Conservation (phyloP, 2,888 invertebrate genomes). For the Temnothorax ravouxi region DNA sequence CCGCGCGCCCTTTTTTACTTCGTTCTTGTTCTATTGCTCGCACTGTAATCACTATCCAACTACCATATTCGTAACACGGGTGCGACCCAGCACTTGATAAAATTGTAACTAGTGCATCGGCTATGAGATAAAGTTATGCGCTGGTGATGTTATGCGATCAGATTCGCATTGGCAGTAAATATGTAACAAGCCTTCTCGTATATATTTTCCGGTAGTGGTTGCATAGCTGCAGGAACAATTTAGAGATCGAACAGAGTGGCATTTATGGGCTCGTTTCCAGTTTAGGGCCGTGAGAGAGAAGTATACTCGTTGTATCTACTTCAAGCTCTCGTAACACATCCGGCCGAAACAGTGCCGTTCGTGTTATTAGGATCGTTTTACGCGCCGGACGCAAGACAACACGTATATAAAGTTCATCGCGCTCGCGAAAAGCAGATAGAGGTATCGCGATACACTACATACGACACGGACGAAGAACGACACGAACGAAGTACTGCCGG, state of each 20-base stretch:
- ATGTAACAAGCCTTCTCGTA: not conserved
- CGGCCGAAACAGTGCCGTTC: not conserved
- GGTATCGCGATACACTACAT: not conserved
- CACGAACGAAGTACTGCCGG: not conserved
- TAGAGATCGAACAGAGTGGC: conserved; percentile 2
- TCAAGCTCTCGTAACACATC: conserved; percentile 4
- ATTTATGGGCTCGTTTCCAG: not conserved
- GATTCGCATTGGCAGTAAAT: not conserved
- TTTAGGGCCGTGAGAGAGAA: not conserved
- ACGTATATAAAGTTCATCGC: conserved; percentile 30
- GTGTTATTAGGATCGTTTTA: conserved; percentile 43
- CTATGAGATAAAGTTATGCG: not conserved
- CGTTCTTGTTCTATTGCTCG: not conserved
- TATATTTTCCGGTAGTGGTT: not conserved
- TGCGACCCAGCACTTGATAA: conserved; percentile 1
- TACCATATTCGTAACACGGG: conserved; percentile 1
- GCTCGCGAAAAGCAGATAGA: conserved; percentile 6
- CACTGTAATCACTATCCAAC: conserved; percentile 6
- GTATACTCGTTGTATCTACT: not conserved
- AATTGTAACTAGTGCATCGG: conserved; percentile 21
- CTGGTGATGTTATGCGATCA: not conserved
- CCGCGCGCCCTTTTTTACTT: not conserved
- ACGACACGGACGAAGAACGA: not conserved
- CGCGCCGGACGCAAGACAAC: not conserved
- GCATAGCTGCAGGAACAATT: not conserved